Base-by-base conservation (phyloP, 2,797 vertebrate genomes). In the Eutrigla gurnardus region DNA sequence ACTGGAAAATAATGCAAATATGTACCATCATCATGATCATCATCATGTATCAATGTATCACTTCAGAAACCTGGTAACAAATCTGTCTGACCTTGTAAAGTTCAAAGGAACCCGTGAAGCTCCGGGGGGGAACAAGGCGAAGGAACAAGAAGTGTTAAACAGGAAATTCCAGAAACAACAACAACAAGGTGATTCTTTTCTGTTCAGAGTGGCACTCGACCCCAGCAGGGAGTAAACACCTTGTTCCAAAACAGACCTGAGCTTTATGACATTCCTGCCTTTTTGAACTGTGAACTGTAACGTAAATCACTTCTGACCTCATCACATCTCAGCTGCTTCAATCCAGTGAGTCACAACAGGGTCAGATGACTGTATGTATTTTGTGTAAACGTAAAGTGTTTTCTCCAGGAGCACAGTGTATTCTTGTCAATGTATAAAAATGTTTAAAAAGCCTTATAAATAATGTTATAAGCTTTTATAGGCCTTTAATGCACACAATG, bases 131-230 rank as follows among this genome's bases (percentile, higher is more conserved):
- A 25, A 25, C 25, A 59, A 47, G 32, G 3, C 1, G 12, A 43
- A 45, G 39, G 6, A 73, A 62, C 53, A 12, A 13, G 13, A 61
- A 42, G 17, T 18, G 49, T 68, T 58, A 69, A 73, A 60, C 36
- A 58, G 81, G 86, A 82, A 73, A 84, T 82, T 69, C 80, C 80
- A 77, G 57, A 63, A 78, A 45, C 78, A 76, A 67, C 32, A 89
- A 79, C 73, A 88, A 72, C 70, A 86, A 40, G 0, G 78, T 39
- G 40, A 46, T 87, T 84, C 77, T 82, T 81, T 33, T 67, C 10
- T 40, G 36, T 32, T 65, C 69, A 32, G 77, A 73, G 43, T 10
- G 60, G 9, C 43, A 32, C 32, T 72, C 2, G 37, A 43, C 9
- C 61, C 3, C 62, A 58, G 54, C 68, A 18, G 84, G 84, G 66